These are phyloP conservation scores for Astropecten irregularis DNA, from an alignment of 53 echinoderm and acorn worm species.

Conservation along the genomic window DNA sequence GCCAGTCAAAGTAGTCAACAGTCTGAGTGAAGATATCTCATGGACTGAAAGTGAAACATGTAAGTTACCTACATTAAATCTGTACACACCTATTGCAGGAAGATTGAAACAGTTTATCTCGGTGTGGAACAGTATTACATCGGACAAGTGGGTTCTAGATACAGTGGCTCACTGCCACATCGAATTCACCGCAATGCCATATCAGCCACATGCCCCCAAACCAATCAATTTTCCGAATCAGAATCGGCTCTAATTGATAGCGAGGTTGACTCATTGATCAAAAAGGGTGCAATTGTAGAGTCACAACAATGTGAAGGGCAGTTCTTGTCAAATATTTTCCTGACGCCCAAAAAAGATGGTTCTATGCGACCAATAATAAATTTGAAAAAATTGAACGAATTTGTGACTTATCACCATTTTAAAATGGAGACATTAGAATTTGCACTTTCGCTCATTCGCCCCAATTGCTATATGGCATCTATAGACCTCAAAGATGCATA, in stretches of 20 bases:
- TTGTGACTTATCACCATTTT: too few relatives aligned
- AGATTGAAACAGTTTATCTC: slow-evolving; percentile 5
- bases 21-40: neutral
- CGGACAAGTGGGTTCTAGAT: too few relatives aligned
- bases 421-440: neutral
- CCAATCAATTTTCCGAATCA: neutral
- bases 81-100: neutral
- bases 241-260: neutral
- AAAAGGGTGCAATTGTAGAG: neutral
- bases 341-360: neutral
- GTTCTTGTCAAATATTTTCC: neutral
- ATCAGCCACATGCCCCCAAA: neutral
- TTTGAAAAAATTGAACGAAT: neutral
- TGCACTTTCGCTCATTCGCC: neutral
- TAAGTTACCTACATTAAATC: neutral
- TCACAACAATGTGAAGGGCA: neutral
- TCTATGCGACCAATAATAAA: neutral
- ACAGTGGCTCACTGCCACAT: neutral
- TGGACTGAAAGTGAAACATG: neutral
- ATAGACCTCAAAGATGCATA: too few relatives aligned
- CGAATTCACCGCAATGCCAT: neutral
- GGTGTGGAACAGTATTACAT: neutral
- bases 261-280: neutral
- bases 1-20: neutral
- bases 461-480: too few relatives aligned